Conservation (phyloP, 2,888 invertebrate species). For the Netelia fuscicornis region DNA sequence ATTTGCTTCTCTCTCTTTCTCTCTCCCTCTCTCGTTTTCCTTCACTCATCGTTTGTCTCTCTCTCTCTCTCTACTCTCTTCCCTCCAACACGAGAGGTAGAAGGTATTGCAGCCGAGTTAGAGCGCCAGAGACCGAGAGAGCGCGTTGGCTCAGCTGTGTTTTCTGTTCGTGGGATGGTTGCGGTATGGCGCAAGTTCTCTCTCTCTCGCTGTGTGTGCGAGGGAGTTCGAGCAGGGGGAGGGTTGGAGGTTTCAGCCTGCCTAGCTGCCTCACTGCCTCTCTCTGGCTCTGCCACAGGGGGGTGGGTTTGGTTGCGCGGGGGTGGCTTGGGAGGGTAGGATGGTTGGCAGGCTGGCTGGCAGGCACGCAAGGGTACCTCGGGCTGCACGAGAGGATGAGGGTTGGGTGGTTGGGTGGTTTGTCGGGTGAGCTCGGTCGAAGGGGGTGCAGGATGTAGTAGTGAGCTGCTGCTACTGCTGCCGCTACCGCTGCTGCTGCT, state of each 20-base stretch:
- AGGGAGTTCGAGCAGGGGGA: slow-evolving; percentile 67
- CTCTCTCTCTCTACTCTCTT: slow-evolving; percentile 63
- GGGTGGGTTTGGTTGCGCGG: slow-evolving; percentile 59
- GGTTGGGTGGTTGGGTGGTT: slow-evolving; percentile 61
- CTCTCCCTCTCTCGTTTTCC: slow-evolving; percentile 44
- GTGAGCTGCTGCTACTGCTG: slow-evolving; percentile 70
- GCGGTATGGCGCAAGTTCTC: slow-evolving; percentile 75
- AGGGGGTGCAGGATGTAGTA: slow-evolving; percentile 58
- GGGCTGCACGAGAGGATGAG: slow-evolving; percentile 77
- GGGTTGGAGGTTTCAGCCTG: slow-evolving; percentile 73
- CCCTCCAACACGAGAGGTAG: slow-evolving; percentile 77
- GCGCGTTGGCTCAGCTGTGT: slow-evolving; percentile 84
- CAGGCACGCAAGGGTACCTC: slow-evolving; percentile 81
- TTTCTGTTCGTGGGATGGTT: slow-evolving; percentile 80
- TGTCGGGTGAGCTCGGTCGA: slow-evolving; percentile 64
- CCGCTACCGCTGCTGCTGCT: slow-evolving; percentile 51
- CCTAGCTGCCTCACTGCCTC: slow-evolving; percentile 58
- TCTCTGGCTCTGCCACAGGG: slow-evolving; percentile 61
- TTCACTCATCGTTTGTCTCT: slow-evolving; percentile 63
- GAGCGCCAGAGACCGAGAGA: slow-evolving; percentile 61
- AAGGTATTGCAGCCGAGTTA: slow-evolving; percentile 80
- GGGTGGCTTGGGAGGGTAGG: slow-evolving; percentile 66
- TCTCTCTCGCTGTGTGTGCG: slow-evolving; percentile 76
- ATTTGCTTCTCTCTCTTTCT: slow-evolving; percentile 14
- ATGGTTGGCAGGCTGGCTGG: slow-evolving; percentile 81